These are phyloP conservation scores for Hormaphis cornu DNA, from an alignment of 1,140 invertebrate genomes.

Conservation along the genomic window DNA sequence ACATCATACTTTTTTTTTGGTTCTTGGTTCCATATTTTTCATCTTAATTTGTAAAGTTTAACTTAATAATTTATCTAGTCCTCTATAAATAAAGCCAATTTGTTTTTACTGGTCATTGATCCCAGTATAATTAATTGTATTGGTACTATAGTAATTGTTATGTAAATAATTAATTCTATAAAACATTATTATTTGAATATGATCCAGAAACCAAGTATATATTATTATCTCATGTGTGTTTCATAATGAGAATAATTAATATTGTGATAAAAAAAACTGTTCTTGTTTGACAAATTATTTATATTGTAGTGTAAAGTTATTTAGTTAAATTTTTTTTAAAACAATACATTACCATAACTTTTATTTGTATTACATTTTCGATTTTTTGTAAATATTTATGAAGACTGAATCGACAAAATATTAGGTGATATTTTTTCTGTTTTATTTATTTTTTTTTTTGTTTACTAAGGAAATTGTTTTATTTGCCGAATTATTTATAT, in stretches of 20 bases:
- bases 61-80: not conserved
- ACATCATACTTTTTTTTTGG: not conserved
- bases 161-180: not conserved
- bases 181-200: not conserved
- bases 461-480: slow-evolving; percentile 26
- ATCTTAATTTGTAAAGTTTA: not conserved
- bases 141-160: not conserved
- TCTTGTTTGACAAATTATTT: not conserved
- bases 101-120: not conserved
- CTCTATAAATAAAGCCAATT: not conserved
- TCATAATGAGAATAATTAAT: not conserved
- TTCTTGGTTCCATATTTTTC: not conserved
- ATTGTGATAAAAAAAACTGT: too few relatives aligned
- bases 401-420: slow-evolving; percentile 26
- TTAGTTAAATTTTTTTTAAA: not conserved
- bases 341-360: not conserved
- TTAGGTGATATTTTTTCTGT: slow-evolving; percentile 28
- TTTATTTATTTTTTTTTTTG: slow-evolving; percentile 16
- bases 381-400: slow-evolving; percentile 20
- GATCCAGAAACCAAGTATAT: not conserved
- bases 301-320: not conserved
- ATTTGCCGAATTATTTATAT: slow-evolving; percentile 32
- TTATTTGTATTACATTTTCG: slow-evolving; percentile 1
- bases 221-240: not conserved
- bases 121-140: not conserved